Conservation (phyloP, 1,140 invertebrate genomes). For the Hyles vespertilio region DNA sequence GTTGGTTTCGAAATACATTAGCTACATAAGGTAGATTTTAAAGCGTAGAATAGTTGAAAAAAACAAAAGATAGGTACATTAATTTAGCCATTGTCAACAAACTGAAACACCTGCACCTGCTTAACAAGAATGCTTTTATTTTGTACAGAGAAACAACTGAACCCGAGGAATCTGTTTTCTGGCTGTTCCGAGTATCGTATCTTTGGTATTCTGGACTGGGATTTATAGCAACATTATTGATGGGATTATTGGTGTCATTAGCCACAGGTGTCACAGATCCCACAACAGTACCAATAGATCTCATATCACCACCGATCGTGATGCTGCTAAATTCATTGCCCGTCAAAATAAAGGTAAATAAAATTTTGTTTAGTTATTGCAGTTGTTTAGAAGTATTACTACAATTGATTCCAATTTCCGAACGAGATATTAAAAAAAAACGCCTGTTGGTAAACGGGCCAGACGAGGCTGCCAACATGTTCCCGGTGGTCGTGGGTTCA, state of each 20-base stretch:
- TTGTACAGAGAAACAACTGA: conserved; percentile 40
- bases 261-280: conserved; percentile 77
- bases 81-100: background rate
- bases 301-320: conserved; percentile 65
- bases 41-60: no score
- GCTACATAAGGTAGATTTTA: no score
- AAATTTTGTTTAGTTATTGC: no score
- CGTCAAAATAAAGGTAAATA: conserved; percentile 52
- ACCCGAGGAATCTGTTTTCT: conserved; percentile 53
- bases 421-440: no score
- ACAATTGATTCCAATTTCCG: no score
- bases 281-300: conserved; percentile 65
- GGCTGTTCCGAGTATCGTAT: conserved; percentile 80
- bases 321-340: conserved; percentile 58
- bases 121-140: conserved; percentile 12
- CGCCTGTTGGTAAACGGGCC: no score
- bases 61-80: background rate
- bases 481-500: no score
- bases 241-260: conserved; percentile 84
- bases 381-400: no score
- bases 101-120: background rate
- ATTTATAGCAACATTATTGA: conserved; percentile 80
- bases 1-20: no score
- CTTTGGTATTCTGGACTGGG: conserved; percentile 86
- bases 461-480: no score